Evolutionary conservation across 2,797 vertebrate species (phyloP).

Genomic region (Sebastiscus tertius): DNA sequence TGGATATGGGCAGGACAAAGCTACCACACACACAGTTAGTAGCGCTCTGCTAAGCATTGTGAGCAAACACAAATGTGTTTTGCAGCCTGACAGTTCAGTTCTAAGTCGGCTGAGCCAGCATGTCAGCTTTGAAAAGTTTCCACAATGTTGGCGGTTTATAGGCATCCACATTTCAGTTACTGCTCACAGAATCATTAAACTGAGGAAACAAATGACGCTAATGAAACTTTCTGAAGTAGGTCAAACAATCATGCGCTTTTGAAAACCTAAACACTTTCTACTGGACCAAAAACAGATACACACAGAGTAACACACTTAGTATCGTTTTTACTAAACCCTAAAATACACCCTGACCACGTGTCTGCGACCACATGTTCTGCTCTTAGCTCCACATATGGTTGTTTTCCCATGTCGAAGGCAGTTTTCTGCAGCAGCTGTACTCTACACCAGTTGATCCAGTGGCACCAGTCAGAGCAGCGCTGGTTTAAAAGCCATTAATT

Average conservation of each 20-base stretch:
- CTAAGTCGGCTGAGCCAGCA: background rate
- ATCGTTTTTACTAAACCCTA: background rate
- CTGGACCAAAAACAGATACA: background rate
- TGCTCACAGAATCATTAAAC: background rate
- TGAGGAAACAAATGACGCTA: background rate
- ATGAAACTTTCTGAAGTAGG: background rate
- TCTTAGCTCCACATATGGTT: constrained; percentile 33
- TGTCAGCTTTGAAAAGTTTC: background rate
- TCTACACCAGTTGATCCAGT: constrained; percentile 1
- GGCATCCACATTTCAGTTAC: background rate
- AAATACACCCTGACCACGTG: constrained; percentile 33
- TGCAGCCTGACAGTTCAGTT: too few relatives aligned
- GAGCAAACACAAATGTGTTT: background rate
- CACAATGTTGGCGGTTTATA: too few relatives aligned
- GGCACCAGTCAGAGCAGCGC: background rate
- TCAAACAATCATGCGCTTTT: background rate
- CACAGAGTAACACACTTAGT: background rate
- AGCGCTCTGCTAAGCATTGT: background rate
- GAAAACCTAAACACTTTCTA: background rate
- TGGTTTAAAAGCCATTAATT: background rate
- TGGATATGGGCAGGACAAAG: background rate
- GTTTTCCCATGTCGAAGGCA: constrained; percentile 30
- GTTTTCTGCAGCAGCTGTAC: constrained; percentile 36
- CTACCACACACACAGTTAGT: background rate
- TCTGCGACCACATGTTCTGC: constrained; percentile 32